Conservation (phyloP, 2,888 invertebrate species). For the Trimorus sp. region DNA sequence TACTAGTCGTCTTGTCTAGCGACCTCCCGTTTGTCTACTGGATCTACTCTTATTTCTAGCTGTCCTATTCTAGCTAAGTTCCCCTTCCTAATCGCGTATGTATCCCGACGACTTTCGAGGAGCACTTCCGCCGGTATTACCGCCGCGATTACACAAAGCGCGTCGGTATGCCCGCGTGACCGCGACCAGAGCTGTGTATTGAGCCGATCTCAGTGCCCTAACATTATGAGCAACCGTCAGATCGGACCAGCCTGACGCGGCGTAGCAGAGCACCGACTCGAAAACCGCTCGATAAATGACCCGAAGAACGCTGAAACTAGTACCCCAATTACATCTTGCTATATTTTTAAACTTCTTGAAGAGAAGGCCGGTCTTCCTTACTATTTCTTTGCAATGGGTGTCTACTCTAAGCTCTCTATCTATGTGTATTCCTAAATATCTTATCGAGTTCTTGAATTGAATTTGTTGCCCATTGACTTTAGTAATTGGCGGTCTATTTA, state of each 20-base stretch:
- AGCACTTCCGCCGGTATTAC: background rate
- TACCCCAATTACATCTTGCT: conserved; percentile 33
- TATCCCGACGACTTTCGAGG: background rate
- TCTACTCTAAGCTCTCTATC: background rate
- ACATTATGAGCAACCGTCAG: background rate
- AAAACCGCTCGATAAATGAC: conserved; percentile 39
- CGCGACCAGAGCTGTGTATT: background rate
- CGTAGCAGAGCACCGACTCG: conserved; percentile 24
- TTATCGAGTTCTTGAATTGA: conserved; percentile 12
- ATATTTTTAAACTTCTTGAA: conserved; percentile 15
- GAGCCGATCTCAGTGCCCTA: background rate
- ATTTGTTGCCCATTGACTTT: conserved; percentile 20
- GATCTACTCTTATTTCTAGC: background rate
- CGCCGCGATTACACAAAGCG: background rate
- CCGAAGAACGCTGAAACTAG: conserved; percentile 13
- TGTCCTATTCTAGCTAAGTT: background rate
- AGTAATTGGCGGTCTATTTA: conserved; percentile 13
- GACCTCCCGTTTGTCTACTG: background rate
- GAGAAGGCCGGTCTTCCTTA: conserved; percentile 2
- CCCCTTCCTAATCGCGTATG: background rate
- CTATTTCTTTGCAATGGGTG: background rate
- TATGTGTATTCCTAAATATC: conserved; percentile 17
- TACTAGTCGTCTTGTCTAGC: background rate
- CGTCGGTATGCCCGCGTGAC: background rate
- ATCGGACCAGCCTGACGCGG: conserved; percentile 30